Evolutionary conservation across 2,113 vertebrate species (phyloP).

Genomic region (Pseudois nayaur): DNA sequence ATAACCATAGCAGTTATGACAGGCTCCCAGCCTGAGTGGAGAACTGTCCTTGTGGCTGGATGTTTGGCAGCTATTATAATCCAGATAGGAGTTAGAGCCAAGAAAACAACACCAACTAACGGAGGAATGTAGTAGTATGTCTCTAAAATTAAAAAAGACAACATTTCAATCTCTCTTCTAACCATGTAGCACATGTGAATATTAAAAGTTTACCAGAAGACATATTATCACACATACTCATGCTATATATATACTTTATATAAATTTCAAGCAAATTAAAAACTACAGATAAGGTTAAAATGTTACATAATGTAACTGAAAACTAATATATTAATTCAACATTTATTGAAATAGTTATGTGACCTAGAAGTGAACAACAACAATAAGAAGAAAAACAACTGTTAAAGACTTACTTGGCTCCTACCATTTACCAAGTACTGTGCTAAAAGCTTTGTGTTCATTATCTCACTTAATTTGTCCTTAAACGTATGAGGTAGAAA

Average conservation of each 20-base stretch:
- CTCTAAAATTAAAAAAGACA: conserved; percentile 79
- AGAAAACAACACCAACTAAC: conserved; percentile 94
- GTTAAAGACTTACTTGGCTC: not conserved
- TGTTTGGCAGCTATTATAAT: conserved; percentile 96
- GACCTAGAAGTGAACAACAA: not conserved
- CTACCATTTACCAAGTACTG: not conserved
- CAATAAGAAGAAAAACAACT: not conserved
- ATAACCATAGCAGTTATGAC: conserved; percentile 99
- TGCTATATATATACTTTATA: not conserved
- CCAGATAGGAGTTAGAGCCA: conserved; percentile 96
- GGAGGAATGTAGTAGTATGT: conserved; percentile 91
- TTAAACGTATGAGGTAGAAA: not conserved
- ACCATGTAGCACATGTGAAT: not conserved
- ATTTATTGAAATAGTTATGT: not conserved
- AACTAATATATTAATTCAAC: not conserved
- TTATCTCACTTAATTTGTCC: not conserved
- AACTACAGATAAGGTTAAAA: not conserved
- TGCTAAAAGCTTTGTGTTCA: not conserved
- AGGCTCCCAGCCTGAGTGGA: conserved; percentile 97
- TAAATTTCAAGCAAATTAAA: conserved; percentile 4
- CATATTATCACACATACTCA: not conserved
- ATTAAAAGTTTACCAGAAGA: not conserved
- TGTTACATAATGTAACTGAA: not conserved
- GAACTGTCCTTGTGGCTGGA: conserved; percentile 95
- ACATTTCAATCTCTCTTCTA: conserved; percentile 13